Conservation (phyloP, 2,797 vertebrate genomes). For the Anomalospiza imberbis region DNA sequence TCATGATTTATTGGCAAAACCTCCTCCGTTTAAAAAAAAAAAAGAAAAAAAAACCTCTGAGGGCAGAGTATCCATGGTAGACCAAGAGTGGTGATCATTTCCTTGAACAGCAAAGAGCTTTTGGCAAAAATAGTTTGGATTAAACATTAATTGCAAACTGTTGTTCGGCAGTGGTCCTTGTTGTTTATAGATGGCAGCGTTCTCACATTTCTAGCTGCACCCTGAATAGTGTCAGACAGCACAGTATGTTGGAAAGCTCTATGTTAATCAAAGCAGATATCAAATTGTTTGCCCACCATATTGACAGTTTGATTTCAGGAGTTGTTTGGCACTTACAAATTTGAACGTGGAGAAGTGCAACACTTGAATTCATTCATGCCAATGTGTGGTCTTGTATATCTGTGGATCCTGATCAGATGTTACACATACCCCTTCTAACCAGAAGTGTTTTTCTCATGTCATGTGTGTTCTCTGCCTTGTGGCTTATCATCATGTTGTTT, state of each 20-base stretch:
- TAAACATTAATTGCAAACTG: constrained; percentile 38
- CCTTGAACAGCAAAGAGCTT: neutral
- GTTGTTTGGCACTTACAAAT: neutral
- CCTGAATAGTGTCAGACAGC: constrained; percentile 24
- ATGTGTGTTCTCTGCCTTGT: neutral
- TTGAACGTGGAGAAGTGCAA: neutral
- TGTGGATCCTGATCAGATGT: neutral
- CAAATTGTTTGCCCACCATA: constrained; percentile 31
- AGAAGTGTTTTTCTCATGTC: neutral
- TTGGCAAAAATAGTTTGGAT: constrained; percentile 31
- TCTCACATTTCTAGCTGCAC: constrained; percentile 25
- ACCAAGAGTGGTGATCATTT: neutral
- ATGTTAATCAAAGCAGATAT: constrained; percentile 27
- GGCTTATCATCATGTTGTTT: neutral
- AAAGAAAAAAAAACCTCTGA: too few species aligned
- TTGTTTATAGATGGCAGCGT: neutral
- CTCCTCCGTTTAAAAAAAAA: neutral
- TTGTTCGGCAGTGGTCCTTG: neutral
- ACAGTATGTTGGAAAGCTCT: constrained; percentile 36
- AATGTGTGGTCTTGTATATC: neutral
- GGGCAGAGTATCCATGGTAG: neutral
- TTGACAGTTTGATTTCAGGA: constrained; percentile 22
- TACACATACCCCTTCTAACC: neutral
- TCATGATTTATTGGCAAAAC: constrained; percentile 13
- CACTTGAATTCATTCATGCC: neutral